Evolutionary conservation across 2,888 invertebrate species (phyloP).

Genomic region (Stenchaetothrips biformis): DNA sequence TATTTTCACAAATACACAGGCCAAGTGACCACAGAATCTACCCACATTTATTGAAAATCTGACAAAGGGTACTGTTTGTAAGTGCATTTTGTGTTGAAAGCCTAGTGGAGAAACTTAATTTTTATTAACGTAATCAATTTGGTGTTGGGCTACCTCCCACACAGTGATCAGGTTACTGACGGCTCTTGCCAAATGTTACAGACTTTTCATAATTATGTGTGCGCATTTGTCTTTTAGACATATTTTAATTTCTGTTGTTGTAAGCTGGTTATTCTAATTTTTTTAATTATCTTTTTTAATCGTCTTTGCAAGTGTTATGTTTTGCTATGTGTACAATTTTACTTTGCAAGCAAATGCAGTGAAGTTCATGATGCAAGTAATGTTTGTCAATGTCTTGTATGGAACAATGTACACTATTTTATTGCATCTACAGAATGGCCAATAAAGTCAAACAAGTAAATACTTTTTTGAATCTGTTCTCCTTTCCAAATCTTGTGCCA

Average conservation of each 20-base stretch:
- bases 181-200: slow-evolving; percentile 3
- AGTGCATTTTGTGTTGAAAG: slow-evolving; percentile 23
- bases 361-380: background rate
- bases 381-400: slow-evolving; percentile 22
- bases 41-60: background rate
- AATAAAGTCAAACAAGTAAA: slow-evolving; percentile 24
- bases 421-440: slow-evolving; percentile 18
- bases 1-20: background rate
- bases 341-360: background rate
- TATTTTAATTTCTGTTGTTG: slow-evolving; percentile 20
- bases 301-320: slow-evolving; percentile 18
- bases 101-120: slow-evolving; percentile 5
- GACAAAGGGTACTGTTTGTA: slow-evolving; percentile 1
- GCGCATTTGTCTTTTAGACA: slow-evolving; percentile 4
- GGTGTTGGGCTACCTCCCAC: slow-evolving; percentile 7
- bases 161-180: background rate
- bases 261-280: background rate
- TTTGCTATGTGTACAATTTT: slow-evolving; percentile 16
- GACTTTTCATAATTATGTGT: background rate
- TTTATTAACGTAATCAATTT: background rate
- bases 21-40: slow-evolving; percentile 6
- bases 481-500: slow-evolving; percentile 8
- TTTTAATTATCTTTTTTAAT: background rate
- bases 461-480: slow-evolving; percentile 13
- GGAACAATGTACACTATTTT: slow-evolving; percentile 22